Conservation (phyloP, 1,140 invertebrate species). For the Drosophila busckii region DNA sequence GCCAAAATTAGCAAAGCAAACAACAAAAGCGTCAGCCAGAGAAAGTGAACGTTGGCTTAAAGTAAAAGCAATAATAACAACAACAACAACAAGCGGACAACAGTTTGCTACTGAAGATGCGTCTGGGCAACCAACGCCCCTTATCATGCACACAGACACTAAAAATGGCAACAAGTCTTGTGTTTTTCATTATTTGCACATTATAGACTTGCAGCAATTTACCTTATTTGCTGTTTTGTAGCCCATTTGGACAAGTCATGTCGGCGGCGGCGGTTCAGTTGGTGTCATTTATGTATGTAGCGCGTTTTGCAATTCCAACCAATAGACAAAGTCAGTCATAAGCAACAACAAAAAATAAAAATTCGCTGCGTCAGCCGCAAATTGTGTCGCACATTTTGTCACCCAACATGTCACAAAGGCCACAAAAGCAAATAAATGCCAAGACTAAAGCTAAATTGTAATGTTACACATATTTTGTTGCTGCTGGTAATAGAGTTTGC, state of each 20-base stretch:
- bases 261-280: too few species aligned
- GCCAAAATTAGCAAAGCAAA: slow-evolving; percentile 71
- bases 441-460: slow-evolving; percentile 23
- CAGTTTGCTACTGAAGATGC: slow-evolving; percentile 26
- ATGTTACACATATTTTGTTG: slow-evolving; percentile 59
- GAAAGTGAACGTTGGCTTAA: slow-evolving; percentile 70
- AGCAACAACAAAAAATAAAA: too few species aligned
- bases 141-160: too few species aligned
- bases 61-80: slow-evolving; percentile 55
- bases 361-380: slow-evolving; percentile 55
- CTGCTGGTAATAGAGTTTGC: too few species aligned
- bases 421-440: slow-evolving; percentile 30
- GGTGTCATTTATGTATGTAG: too few species aligned
- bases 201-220: too few species aligned
- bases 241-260: too few species aligned
- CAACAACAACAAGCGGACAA: not conserved
- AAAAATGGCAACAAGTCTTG: too few species aligned
- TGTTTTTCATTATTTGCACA: too few species aligned
- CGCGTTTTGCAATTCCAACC: too few species aligned
- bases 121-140: slow-evolving; percentile 62
- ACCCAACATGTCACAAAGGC: slow-evolving; percentile 34
- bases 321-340: too few species aligned
- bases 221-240: too few species aligned
- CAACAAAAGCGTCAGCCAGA: slow-evolving; percentile 44
- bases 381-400: slow-evolving; percentile 72